phyloP scores from a whole-genome alignment of 1,140 invertebrate genomes.

The Nautilus pompilius region DNA sequence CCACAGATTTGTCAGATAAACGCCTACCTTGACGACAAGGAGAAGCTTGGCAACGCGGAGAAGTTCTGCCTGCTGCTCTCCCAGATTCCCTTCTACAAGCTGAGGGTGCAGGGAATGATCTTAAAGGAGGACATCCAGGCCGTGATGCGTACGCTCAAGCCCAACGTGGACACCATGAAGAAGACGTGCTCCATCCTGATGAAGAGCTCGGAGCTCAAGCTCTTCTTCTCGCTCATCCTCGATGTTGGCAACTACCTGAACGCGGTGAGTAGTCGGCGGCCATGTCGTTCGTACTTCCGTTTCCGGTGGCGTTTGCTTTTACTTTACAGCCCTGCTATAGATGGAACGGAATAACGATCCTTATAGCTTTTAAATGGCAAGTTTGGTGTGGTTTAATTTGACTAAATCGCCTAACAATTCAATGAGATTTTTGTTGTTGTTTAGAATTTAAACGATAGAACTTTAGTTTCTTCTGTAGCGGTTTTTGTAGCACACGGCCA shows the following conservation, averaged over 20 bases:
- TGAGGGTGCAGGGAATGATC: constrained; percentile 79
- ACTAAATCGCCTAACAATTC: too few relatives aligned
- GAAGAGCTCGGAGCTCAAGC: constrained; percentile 46
- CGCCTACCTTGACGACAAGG: constrained; percentile 38
- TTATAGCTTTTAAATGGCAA: too few relatives aligned
- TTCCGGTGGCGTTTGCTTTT: too few relatives aligned
- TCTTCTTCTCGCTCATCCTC: constrained; percentile 47
- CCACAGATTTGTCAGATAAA: constrained; percentile 39
- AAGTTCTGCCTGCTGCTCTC: constrained; percentile 43
- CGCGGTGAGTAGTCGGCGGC: constrained; percentile 46
- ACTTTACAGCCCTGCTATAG: too few relatives aligned
- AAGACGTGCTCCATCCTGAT: constrained; percentile 67
- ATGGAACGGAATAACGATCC: too few relatives aligned
- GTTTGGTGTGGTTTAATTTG: too few relatives aligned
- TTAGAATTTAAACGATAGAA: too few relatives aligned
- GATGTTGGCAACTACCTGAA: constrained; percentile 55
- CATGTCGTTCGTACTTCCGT: too few relatives aligned
- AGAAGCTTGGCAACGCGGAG: constrained; percentile 42
- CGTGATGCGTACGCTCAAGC: constrained; percentile 85
- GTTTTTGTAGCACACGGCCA: too few relatives aligned
- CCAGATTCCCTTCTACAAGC: constrained; percentile 70
- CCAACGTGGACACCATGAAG: constrained; percentile 88
- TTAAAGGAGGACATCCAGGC: constrained; percentile 91
- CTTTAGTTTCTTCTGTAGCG: too few relatives aligned
- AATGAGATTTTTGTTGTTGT: too few relatives aligned